Evolutionary conservation across 1,140 invertebrate species (phyloP), one percentile per base, ranked within the genome.

Genomic region (Ceratosolen solmsi): DNA sequence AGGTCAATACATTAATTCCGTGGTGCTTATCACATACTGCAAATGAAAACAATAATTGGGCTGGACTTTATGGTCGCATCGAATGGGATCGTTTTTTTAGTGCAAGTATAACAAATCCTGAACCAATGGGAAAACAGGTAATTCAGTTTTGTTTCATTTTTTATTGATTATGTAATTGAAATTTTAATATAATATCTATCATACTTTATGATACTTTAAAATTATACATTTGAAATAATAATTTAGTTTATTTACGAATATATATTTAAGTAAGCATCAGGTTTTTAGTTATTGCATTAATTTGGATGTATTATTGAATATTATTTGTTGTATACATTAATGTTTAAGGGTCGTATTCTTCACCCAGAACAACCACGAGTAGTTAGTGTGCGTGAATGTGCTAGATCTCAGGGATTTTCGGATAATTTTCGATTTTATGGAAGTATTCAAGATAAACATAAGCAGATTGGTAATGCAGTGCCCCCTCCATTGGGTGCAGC

Each of bases 11-110:
- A 0, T 89, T 98, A 49, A 96, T 98, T 72, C 96, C 97, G 1
- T 98, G 97, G 97, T 97, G 96, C 88, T 92, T 98, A 76, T 96
- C 96, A n/a, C 96, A 98, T 89, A 97, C 96, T 1, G 95, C 94
- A 36, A 96, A 97, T 89, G 89, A 96, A 33, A 96, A 98, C 89
- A 96, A 96, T 89, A 92, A 98, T 90, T 98, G 96, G 97, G 93
- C 95, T 0, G 94, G 94, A 1, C 90, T 94, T 33, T 94, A 94
- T 80, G 93, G 96, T 1, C 92, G 96, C 63, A 87, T 97, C 1
- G 94, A 95, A 77, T 97, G 96, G 96, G 93, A 96, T 86, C 96
- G 96, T 17, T 97, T 95, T 92, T 97, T 97, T 88, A 93, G 93
- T 75, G 97, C 96, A 3, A 97, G 96, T 7, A 93, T 95, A 70